Evolutionary conservation across 2,888 invertebrate genomes (phyloP).

Genomic region (Leptura quadrifasciata): DNA sequence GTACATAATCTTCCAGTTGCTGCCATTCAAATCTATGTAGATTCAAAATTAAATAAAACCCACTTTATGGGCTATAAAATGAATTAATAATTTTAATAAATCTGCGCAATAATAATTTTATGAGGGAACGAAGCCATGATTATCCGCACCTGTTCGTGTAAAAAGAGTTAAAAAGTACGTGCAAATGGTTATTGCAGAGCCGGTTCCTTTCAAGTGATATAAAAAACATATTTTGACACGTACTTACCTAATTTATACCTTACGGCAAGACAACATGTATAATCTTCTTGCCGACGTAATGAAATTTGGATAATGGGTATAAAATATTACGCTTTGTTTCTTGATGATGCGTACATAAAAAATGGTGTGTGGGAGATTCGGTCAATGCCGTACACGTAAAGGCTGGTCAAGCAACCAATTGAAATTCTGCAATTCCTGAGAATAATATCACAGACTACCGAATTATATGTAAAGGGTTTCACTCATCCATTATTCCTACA

Average conservation of each 20-base stretch:
- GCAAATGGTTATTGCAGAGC: constrained; percentile 2
- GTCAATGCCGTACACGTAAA: too few relatives aligned
- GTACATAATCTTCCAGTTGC: not conserved
- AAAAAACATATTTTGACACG: constrained; percentile 2
- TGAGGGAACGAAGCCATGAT: not conserved
- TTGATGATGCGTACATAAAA: not conserved
- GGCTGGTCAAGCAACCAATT: too few relatives aligned
- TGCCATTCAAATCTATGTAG: not conserved
- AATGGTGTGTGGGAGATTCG: not conserved
- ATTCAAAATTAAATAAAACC: not conserved
- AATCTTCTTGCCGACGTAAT: constrained; percentile 2
- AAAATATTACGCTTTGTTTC: not conserved
- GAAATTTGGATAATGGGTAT: constrained; percentile 6
- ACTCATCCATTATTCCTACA: too few relatives aligned
- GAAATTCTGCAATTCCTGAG: too few relatives aligned
- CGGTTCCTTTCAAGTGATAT: constrained; percentile 4
- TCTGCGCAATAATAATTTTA: not conserved
- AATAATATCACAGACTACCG: too few relatives aligned
- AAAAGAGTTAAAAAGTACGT: not conserved
- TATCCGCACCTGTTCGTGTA: not conserved
- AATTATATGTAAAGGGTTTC: too few relatives aligned
- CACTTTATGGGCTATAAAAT: not conserved
- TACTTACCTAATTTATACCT: constrained; percentile 7
- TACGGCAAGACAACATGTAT: not conserved
- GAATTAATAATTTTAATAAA: not conserved